A percentile compares a stretch with the other conserved stretches of the same genome.
Evolutionary conservation across 2,888 invertebrate genomes (phyloP).

Genomic region (Drosophila infuscata): DNA sequence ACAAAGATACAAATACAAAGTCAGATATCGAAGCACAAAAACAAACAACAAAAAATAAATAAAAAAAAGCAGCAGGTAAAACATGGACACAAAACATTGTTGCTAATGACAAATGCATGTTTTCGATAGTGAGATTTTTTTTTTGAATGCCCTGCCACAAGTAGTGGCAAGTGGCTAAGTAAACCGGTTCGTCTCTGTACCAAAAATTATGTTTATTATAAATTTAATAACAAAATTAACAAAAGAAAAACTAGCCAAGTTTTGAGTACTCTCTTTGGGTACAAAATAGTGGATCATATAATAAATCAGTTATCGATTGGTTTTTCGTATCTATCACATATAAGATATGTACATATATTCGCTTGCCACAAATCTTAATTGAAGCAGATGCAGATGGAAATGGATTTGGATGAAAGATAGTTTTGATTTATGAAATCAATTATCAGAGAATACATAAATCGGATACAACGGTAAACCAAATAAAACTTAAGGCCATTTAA

Average conservation of each 20-base stretch:
- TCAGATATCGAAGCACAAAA: slow-evolving; percentile 10
- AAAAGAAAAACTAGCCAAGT: background rate
- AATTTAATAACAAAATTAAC: background rate
- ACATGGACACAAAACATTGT: slow-evolving; percentile 24
- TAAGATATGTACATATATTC: too few relatives aligned
- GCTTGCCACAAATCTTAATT: background rate
- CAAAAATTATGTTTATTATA: background rate
- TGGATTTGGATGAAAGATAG: too few relatives aligned
- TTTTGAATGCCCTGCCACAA: slow-evolving; percentile 20
- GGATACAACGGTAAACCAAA: background rate
- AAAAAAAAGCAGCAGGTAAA: background rate
- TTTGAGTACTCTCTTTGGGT: too few relatives aligned
- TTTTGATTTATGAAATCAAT: background rate
- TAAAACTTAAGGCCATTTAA: background rate
- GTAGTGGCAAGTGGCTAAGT: background rate
- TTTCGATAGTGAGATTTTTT: slow-evolving; percentile 24
- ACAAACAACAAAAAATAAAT: slow-evolving; percentile 22
- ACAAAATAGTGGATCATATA: background rate
- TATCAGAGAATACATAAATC: background rate
- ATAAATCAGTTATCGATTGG: background rate
- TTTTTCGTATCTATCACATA: too few relatives aligned
- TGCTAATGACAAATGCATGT: slow-evolving; percentile 76
- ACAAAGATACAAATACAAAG: slow-evolving; percentile 10
- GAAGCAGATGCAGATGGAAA: background rate
- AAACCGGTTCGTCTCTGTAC: background rate